Evolutionary conservation across 2,797 vertebrate genomes (phyloP), one percentile per base, ranked within the genome.

Genomic region (Coregonus sp.): DNA sequence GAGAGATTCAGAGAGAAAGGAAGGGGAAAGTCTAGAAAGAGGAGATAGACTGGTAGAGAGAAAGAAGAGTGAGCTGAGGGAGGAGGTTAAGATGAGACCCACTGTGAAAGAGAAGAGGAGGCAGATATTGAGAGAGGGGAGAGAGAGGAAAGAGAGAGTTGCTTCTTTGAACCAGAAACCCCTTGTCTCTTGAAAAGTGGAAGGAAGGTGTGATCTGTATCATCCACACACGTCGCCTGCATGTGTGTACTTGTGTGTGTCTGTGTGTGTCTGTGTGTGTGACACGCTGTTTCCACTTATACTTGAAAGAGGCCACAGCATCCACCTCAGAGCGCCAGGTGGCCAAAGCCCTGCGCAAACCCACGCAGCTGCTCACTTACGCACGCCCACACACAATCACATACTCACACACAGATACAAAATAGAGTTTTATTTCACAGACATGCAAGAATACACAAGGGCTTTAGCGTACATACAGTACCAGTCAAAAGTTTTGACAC

Each of bases 241-340:
- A 2, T 29, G 69, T 50, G 69, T 50, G 69, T 51, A 29, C 6
- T 7, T 37, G 35, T 37, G 37, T 37, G 37, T 37, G n/a, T n/a
- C 25, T 25, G 25, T 25, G 25, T 25, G 12, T 70, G 79, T 75
- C 59, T 75, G 74, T 54, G 47, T 73, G 52, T 35, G 37, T 73
- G 78, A 74, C 74, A 18, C 37, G 29, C 85, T 78, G 82, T 88
- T 90, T 89, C 83, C 90, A 89, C 84, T 91, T 91, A 88, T 84
- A 84, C 88, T 90, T 78, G 63, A 83, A 54, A 88, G 81, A 87
- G 83, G 77, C 85, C 56, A 84, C 82, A 86, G 86, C 83, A 87
- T 89, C 83, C 86, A 91, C 89, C 91, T 93, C 89, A 91, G 90
- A 91, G 89, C 84, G 82, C 86, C 91, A 92, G 90, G 92, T 93